phyloP scores from a whole-genome alignment of 1,140 invertebrate genomes.

The Cyphomyrmex costatus region DNA sequence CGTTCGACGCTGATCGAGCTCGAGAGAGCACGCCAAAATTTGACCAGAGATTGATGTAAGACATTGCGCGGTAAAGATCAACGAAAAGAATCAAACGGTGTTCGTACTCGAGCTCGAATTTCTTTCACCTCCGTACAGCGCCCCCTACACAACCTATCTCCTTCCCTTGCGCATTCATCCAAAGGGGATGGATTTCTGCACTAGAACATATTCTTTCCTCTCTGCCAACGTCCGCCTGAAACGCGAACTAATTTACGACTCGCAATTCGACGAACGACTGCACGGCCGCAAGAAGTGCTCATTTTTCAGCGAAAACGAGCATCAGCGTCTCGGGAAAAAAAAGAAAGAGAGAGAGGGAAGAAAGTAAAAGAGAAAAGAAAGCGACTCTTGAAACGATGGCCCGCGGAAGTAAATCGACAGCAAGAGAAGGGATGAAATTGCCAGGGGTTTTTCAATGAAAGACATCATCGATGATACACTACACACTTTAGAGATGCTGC shows the following conservation, averaged over 20 bases:
- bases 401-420: slow-evolving; percentile 46
- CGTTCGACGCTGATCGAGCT: slow-evolving; percentile 3
- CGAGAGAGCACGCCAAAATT: neutral
- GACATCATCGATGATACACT: slow-evolving; percentile 33
- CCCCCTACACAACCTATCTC: neutral
- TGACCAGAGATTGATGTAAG: slow-evolving; percentile 42
- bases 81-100: slow-evolving; percentile 37
- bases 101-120: slow-evolving; percentile 20
- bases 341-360: neutral
- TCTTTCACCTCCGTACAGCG: neutral
- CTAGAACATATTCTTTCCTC: slow-evolving; percentile 58
- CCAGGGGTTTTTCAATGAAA: slow-evolving; percentile 36
- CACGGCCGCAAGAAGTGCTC: slow-evolving; percentile 70
- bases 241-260: slow-evolving; percentile 71
- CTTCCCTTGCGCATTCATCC: slow-evolving; percentile 3
- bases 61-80: slow-evolving; percentile 20
- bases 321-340: slow-evolving; percentile 69
- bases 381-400: slow-evolving; percentile 41
- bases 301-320: slow-evolving; percentile 79
- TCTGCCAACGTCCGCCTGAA: neutral
- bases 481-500: slow-evolving; percentile 28
- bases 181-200: slow-evolving; percentile 25
- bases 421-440: slow-evolving; percentile 40
- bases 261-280: slow-evolving; percentile 71
- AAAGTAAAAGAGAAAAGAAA: neutral